Conservation (phyloP, 2,888 invertebrate genomes). For the Dynastes maya region DNA sequence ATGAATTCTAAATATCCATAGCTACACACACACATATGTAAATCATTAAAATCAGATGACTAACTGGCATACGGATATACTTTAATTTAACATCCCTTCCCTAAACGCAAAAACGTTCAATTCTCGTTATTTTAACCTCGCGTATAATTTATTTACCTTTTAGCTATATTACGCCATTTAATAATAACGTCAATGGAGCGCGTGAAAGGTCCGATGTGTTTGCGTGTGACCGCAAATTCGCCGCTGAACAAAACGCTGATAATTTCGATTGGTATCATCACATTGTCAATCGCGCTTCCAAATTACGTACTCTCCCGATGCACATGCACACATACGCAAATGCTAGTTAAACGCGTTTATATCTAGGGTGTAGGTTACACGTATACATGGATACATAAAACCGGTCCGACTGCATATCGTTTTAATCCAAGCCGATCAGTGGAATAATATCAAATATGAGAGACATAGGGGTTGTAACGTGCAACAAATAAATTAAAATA, state of each 20-base stretch:
- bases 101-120: background rate
- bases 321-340: too few species aligned
- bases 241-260: constrained; percentile 25
- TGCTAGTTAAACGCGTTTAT: too few species aligned
- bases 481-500: too few species aligned
- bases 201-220: constrained; percentile 11
- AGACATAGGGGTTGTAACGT: too few species aligned
- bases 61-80: background rate
- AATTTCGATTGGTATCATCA: constrained; percentile 25
- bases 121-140: constrained; percentile 4
- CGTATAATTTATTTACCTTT: constrained; percentile 11
- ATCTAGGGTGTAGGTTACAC: too few species aligned
- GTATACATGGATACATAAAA: too few species aligned
- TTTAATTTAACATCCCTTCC: background rate
- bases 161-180: constrained; percentile 11
- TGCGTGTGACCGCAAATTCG: constrained; percentile 29
- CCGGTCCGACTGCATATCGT: too few species aligned
- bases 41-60: background rate
- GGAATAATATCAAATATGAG: too few species aligned
- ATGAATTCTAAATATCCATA: background rate
- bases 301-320: background rate
- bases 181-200: constrained; percentile 25
- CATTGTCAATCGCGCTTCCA: constrained; percentile 18
- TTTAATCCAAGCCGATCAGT: too few species aligned
- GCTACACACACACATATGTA: background rate